A percentile compares a stretch with the other conserved stretches of the same genome.
Evolutionary conservation across 2,797 vertebrate genomes (phyloP).

Genomic region (Diplodus sargus): DNA sequence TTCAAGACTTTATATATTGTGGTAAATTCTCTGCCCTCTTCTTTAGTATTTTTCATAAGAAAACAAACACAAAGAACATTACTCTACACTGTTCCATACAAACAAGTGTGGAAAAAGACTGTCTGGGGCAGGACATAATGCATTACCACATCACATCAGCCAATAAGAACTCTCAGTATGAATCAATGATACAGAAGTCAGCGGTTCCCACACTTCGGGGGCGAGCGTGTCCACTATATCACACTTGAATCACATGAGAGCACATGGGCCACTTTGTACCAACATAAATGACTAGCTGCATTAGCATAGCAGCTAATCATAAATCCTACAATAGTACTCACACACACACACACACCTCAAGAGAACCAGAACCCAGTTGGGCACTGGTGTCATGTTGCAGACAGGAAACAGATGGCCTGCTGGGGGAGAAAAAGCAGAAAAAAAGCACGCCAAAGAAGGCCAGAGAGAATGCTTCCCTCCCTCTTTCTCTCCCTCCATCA

Average conservation of each 20-base stretch:
- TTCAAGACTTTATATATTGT: not conserved
- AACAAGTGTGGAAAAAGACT: constrained; percentile 5
- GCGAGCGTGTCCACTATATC: constrained; percentile 40
- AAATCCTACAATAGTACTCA: constrained; percentile 34
- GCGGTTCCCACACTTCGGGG: constrained; percentile 45
- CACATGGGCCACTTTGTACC: constrained; percentile 48
- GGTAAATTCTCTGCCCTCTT: not conserved
- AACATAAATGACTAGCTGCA: constrained; percentile 56
- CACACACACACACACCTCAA: constrained; percentile 37
- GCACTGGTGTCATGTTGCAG: constrained; percentile 74
- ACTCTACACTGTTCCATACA: not conserved
- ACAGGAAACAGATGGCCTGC: constrained; percentile 82
- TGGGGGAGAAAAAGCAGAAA: constrained; percentile 37
- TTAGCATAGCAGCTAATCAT: constrained; percentile 64
- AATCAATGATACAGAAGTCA: constrained; percentile 44
- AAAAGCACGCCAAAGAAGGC: constrained; percentile 70
- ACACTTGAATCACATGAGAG: constrained; percentile 63
- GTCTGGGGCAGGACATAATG: constrained; percentile 25
- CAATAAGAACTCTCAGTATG: not conserved
- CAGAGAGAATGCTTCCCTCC: constrained; percentile 51
- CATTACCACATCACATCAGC: constrained; percentile 23
- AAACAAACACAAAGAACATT: not conserved
- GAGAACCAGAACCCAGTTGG: constrained; percentile 58
- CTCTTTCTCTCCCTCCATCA: constrained; percentile 52
- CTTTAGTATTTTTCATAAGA: not conserved